Evolutionary conservation across 2,113 vertebrate species (phyloP), one percentile per base, ranked within the genome.

Genomic region (Hippocampus comes): DNA sequence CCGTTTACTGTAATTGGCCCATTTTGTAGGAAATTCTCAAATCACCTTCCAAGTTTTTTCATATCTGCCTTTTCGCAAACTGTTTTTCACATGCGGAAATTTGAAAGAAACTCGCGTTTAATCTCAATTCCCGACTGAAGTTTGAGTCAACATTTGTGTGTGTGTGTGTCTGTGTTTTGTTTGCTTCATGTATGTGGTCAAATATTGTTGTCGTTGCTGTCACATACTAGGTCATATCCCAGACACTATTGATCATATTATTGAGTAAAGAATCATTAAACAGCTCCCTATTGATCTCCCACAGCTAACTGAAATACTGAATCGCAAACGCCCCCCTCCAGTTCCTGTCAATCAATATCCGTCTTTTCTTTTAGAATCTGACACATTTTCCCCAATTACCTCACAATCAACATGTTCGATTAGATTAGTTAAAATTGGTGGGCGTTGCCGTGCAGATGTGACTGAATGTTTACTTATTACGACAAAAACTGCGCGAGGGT

Each of bases 181-280:
- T 51, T 18, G 17, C 17, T 51, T 23, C 23, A 23, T 25, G 56
- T 59, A 25, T 59, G n/a, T 59, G 21, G 48, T 5, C 42, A 25
- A 42, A 34, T 41, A 34, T 64, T 64, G 5, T 20, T 64, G 14
- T 20, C 23, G 27, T 38, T 30, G 9, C 38, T 64, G 43, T 42
- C 21, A 67, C 41, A 75, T 38, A 55, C 61, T 1, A 78, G 79
- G 79, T 77, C 78, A 80, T 46, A 70, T 68, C 42, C 8, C 59
- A 80, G 80, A 72, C 79, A 38, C 42, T 71, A 82, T 86, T 59
- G 81, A 84, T 68, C 21, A n/a, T 21, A n/a, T 57, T 68, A 78
- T 73, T 63, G 81, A 81, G 68, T 68, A 59, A 38, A 64, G 71
- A 78, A 86, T 85, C 78, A 69, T 53, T 86, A 76, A 81, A 78